phyloP scores from a whole-genome alignment of 2,888 invertebrate species.

The Tholera decimalis region DNA sequence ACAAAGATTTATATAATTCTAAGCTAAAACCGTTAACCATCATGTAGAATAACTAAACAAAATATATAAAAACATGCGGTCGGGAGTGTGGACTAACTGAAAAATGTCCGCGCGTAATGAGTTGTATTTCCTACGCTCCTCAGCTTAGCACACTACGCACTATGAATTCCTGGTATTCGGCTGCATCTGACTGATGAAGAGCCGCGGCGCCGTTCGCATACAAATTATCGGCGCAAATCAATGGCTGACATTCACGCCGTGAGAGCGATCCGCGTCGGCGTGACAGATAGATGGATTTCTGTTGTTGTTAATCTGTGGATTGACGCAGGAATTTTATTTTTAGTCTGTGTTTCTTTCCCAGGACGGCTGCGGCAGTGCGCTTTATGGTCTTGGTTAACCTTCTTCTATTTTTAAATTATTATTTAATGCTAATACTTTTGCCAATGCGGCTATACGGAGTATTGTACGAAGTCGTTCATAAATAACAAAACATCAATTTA shows the following conservation, averaged over 20 bases:
- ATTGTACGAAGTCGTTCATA: too few relatives aligned
- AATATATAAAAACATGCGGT: too few relatives aligned
- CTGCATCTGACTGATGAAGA: slow-evolving; percentile 69
- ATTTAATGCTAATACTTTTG: too few relatives aligned
- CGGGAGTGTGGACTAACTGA: too few relatives aligned
- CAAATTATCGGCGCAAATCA: slow-evolving; percentile 72
- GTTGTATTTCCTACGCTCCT: slow-evolving; percentile 73
- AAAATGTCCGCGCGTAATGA: slow-evolving; percentile 71
- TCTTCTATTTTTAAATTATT: slow-evolving; percentile 2
- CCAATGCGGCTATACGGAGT: too few relatives aligned
- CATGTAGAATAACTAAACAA: too few relatives aligned
- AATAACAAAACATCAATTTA: too few relatives aligned
- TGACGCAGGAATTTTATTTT: slow-evolving; percentile 25
- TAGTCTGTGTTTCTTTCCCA: slow-evolving; percentile 17
- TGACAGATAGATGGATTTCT: slow-evolving; percentile 40
- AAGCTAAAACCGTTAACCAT: too few relatives aligned
- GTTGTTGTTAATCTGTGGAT: slow-evolving; percentile 31
- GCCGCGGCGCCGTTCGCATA: slow-evolving; percentile 67
- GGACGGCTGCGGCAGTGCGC: background rate
- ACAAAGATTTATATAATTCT: too few relatives aligned
- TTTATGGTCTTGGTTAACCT: background rate
- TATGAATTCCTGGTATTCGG: slow-evolving; percentile 72
- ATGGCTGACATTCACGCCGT: slow-evolving; percentile 60
- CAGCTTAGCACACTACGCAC: slow-evolving; percentile 69
- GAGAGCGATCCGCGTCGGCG: slow-evolving; percentile 41